phyloP scores from a whole-genome alignment of 2,888 invertebrate species.

The Malachius bipustulatus region DNA sequence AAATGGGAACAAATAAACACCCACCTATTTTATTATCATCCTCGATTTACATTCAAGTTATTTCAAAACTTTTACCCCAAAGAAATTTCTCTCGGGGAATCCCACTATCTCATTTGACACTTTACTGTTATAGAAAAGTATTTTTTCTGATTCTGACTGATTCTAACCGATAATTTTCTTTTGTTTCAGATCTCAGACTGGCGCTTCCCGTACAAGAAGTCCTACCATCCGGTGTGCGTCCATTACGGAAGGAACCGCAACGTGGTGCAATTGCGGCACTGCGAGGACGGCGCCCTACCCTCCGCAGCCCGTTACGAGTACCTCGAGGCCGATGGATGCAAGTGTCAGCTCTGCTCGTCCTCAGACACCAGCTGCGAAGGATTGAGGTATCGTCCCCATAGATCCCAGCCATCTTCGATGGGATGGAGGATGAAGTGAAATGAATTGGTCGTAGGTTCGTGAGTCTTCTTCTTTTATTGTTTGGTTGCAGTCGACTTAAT shows the following conservation, averaged over 20 bases:
- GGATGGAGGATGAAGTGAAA: slow-evolving; percentile 23
- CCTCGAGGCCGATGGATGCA: slow-evolving; percentile 66
- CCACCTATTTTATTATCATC: too few relatives aligned
- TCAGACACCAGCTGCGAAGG: slow-evolving; percentile 62
- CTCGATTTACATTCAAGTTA: too few relatives aligned
- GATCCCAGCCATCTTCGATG: slow-evolving; percentile 31
- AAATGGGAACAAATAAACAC: too few relatives aligned
- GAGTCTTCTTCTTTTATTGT: too few relatives aligned
- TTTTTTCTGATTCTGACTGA: too few relatives aligned
- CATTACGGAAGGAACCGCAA: slow-evolving; percentile 58
- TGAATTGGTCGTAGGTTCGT: too few relatives aligned
- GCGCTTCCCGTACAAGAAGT: slow-evolving; percentile 79
- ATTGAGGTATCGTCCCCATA: slow-evolving; percentile 40
- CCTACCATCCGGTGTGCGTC: slow-evolving; percentile 75
- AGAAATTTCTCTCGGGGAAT: too few relatives aligned
- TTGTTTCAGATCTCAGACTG: slow-evolving; percentile 64
- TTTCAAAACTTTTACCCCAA: too few relatives aligned
- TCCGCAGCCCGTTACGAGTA: slow-evolving; percentile 64
- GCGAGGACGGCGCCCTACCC: slow-evolving; percentile 59
- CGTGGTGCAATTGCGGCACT: slow-evolving; percentile 54
- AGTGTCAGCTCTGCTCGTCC: slow-evolving; percentile 58
- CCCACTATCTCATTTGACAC: too few relatives aligned
- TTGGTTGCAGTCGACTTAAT: too few relatives aligned
- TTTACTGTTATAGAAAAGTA: too few relatives aligned
- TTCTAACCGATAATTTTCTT: too few relatives aligned